Evolutionary conservation across 2,113 vertebrate genomes (phyloP).

Genomic region (Penelope pileata): DNA sequence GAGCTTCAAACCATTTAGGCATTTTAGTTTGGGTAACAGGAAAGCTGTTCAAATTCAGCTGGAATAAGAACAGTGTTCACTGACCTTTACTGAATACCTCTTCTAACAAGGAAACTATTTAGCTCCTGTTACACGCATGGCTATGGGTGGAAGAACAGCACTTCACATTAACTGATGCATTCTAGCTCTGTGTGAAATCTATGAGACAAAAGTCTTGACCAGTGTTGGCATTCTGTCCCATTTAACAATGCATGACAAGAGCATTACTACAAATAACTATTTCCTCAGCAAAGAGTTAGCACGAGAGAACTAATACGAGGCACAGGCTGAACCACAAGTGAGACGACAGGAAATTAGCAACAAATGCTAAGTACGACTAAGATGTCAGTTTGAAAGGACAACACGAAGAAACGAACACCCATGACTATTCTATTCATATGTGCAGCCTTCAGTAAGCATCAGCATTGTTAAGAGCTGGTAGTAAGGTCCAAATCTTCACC

Average conservation of each 20-base stretch:
- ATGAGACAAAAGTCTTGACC: background rate
- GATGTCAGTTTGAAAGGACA: background rate
- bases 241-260: background rate
- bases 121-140: background rate
- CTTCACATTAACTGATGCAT: background rate
- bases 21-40: slow-evolving; percentile 23
- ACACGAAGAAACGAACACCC: background rate
- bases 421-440: background rate
- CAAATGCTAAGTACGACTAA: background rate
- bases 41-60: slow-evolving; percentile 51
- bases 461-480: background rate
- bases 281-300: background rate
- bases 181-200: background rate
- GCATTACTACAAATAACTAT: background rate
- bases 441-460: background rate
- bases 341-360: background rate
- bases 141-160: background rate
- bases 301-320: background rate
- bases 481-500: background rate
- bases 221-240: background rate
- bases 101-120: slow-evolving; percentile 60
- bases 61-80: slow-evolving; percentile 50
- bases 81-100: slow-evolving; percentile 49
- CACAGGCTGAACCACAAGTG: background rate
- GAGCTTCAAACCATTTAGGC: background rate